A percentile compares a stretch with the other conserved stretches of the same genome.
Conservation (phyloP, 2,797 vertebrate species). For the Thalassophryne amazonica region DNA sequence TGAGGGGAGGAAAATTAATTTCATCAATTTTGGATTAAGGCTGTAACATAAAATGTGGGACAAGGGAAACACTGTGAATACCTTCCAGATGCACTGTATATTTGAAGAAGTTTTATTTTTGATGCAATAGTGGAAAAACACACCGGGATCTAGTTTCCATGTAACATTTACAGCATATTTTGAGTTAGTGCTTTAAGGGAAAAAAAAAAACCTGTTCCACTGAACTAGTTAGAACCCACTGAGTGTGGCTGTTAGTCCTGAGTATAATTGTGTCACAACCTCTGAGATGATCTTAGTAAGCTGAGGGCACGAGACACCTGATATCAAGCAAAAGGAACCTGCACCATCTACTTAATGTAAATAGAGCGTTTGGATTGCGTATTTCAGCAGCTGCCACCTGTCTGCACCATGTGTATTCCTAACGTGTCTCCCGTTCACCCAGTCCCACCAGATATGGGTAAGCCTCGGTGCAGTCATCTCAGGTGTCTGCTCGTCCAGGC, state of each 20-base stretch:
- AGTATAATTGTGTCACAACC: not conserved
- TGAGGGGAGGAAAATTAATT: too few relatives aligned
- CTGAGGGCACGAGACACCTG: conserved; percentile 6
- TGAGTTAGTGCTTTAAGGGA: too few relatives aligned
- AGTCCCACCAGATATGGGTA: conserved; percentile 40
- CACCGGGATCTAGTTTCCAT: not conserved
- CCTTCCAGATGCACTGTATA: too few relatives aligned
- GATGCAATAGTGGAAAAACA: not conserved
- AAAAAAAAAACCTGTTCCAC: too few relatives aligned
- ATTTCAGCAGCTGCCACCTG: conserved; percentile 51
- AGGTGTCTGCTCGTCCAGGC: conserved; percentile 48
- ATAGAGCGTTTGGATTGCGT: conserved; percentile 51
- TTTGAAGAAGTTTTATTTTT: too few relatives aligned
- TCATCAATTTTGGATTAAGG: too few relatives aligned
- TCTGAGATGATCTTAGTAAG: not conserved
- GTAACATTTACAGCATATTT: too few relatives aligned
- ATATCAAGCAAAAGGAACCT: conserved; percentile 23
- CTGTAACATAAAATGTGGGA: too few relatives aligned
- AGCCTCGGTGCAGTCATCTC: conserved; percentile 54
- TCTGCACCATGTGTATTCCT: conserved; percentile 51
- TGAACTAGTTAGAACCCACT: not conserved
- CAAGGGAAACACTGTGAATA: too few relatives aligned
- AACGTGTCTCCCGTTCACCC: too few relatives aligned
- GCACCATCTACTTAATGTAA: conserved; percentile 27
- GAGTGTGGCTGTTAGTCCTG: not conserved